phyloP scores from a whole-genome alignment of 2,797 vertebrate genomes.

The Podargus strigoides region DNA sequence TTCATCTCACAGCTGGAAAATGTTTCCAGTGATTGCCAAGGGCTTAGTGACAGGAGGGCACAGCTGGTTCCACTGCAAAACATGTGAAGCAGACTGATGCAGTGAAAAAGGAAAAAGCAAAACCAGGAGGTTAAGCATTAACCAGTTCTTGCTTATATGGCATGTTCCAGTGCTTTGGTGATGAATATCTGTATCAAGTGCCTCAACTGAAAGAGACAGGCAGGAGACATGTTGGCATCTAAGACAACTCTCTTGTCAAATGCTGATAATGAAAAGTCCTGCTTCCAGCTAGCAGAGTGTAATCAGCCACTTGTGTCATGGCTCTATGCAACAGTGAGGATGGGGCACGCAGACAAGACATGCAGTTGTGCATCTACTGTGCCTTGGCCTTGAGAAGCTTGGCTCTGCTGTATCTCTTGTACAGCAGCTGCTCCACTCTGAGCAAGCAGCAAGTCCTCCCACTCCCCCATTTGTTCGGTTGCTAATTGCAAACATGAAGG shows the following conservation, averaged over 20 bases:
- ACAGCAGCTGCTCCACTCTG: background rate
- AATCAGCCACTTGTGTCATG: background rate
- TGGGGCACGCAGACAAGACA: background rate
- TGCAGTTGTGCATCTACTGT: background rate
- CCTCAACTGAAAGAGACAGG: background rate
- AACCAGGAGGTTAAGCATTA: background rate
- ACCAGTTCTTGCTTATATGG: background rate
- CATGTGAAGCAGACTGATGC: background rate
- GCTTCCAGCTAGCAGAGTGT: background rate
- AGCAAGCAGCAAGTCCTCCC: background rate
- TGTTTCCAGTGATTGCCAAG: background rate
- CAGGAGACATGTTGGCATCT: background rate
- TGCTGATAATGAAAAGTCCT: background rate
- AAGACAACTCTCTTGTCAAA: background rate
- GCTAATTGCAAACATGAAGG: slow-evolving; percentile 11
- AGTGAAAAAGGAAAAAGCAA: background rate
- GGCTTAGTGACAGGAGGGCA: background rate
- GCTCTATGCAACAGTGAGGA: background rate
- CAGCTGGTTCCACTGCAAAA: background rate
- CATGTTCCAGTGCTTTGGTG: background rate
- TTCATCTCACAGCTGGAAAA: slow-evolving; percentile 3
- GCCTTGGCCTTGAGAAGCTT: background rate
- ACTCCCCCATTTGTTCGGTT: background rate
- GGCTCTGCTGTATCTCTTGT: background rate
- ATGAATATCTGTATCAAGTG: background rate